Percentiles rank a stretch among this genome's conserved stretches.
Evolutionary conservation across 1,140 invertebrate species (phyloP).

Genomic region (Neocloeon triangulifer): DNA sequence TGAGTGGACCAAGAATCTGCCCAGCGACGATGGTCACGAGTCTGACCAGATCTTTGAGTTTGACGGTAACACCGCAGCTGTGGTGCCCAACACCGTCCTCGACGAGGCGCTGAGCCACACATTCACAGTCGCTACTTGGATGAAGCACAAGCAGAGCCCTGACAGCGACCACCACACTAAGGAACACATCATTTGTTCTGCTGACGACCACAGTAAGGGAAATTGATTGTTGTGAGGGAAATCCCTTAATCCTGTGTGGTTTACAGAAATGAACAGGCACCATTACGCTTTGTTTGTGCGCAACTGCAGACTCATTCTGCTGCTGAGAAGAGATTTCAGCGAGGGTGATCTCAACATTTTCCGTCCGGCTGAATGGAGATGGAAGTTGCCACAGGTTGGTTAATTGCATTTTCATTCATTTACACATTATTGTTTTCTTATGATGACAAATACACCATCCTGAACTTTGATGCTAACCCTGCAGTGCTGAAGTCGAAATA

Average conservation of each 20-base stretch:
- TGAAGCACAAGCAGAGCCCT: conserved; percentile 56
- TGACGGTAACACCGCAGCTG: conserved; percentile 66
- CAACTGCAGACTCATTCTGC: conserved; percentile 84
- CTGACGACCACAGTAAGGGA: conserved; percentile 82
- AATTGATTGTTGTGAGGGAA: neutral
- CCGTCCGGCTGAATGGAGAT: conserved; percentile 92
- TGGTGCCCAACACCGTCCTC: conserved; percentile 49
- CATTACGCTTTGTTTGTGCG: conserved; percentile 93
- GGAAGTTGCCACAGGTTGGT: conserved; percentile 58
- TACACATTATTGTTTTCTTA: no score
- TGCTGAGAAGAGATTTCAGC: conserved; percentile 78
- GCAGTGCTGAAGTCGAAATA: no score
- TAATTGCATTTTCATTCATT: no score
- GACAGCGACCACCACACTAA: conserved; percentile 66
- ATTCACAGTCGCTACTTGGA: conserved; percentile 82
- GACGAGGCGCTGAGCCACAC: conserved; percentile 50
- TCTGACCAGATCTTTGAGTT: conserved; percentile 87
- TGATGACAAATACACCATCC: no score
- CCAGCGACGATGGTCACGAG: conserved; percentile 71
- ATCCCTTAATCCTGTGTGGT: conserved; percentile 10
- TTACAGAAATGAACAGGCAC: conserved; percentile 88
- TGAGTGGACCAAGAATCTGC: conserved; percentile 69
- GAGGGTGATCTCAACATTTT: conserved; percentile 87
- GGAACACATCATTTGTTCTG: conserved; percentile 86
- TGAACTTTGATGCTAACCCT: no score